Base-by-base conservation (phyloP, 2,797 vertebrate species). In the Saguinus oedipus region DNA sequence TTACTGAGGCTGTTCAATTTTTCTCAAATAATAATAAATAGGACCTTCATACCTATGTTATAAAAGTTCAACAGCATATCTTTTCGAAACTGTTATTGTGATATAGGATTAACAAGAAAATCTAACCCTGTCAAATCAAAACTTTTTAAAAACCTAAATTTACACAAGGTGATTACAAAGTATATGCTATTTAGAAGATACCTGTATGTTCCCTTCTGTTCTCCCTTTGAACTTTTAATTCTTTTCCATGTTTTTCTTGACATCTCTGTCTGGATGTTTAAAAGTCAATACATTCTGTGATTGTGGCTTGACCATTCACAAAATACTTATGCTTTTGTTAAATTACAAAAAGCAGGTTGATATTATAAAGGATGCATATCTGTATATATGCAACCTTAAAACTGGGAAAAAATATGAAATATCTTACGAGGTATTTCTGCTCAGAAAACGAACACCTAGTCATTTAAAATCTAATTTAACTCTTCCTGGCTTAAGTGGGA, bases 391-490 rank as follows among this genome's bases (percentile, higher is more conserved):
- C 80, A 64, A 84, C 11, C 26, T 46, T 68, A 78, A 88, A 30
- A 46, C 50, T 13, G 11, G 8, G 39, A 20, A 94, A 64, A 82
- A 93, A 87, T 78, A 78, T 26, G 8, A 97, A 91, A 64, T 36
- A 89, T 53, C 39, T 79, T 26, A 78, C 82, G 36, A 93, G 83
- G 75, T 50, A 88, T 83, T 68, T 68, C 48, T 85, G n/a, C 22
- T 79, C 46, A 46, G 42, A 85, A 94, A 88, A 68, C n/a, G 39
- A 70, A 39, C n/a, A 89, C 72, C 36, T 20, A 30, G 72, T 30
- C 91, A 74, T 84, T 90, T 83, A 50, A 84, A 90, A 44, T 76
- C 82, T 26, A 95, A 59, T 57, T 93, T 78, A 75, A 90, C 30
- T 87, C 44, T 39, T 3, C 9, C 36, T n/a, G 39, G n/a, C 83